Base-by-base conservation (phyloP, 2,888 invertebrate genomes). In the Erebia aethiops region DNA sequence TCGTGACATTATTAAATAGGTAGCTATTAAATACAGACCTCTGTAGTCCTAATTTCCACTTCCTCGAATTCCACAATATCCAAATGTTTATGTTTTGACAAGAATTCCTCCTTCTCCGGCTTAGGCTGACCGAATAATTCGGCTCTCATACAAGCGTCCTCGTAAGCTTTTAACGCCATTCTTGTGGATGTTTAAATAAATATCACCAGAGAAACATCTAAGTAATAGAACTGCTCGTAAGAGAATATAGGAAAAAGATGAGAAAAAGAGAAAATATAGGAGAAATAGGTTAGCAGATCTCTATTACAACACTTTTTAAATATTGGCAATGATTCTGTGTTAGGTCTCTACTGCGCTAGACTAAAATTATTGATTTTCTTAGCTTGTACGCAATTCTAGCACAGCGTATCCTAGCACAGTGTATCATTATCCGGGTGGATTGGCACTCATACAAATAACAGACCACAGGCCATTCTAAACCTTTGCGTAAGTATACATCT, bases 131-230 rank as follows among this genome's bases (percentile, higher is more conserved):
- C 97, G 76, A 97, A 93, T 65, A 97, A 88, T 84, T 97, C 97
- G 0, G 97, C 97, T 72, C 97, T 92, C 87, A 96, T 95, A 80
- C 97, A 96, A 71, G 96, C 97, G 84, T 96, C 95, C 86, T 96
- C 95, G 80, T 97, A 97, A 16, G 95, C 95, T 76, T 95, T 95
- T 82, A 95, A 93, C 16, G 95, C 93, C 95, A 95, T 95, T 79
- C 77, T 60, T 18, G 13, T 11, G 13, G 0, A 41, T 21, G 14
- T 46, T 52, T 54, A 73, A 71, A 46, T 60, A 70, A 46, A 5
- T 60, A 65, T 52, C 8, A 21, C 49, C 2, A 61, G 11, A 52
- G 46, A 54, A 46, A 46, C 60, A 66, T 69, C 46, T 26, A 60
- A 61, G 41, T 61, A 49, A 57, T 58, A 16, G 26, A 60, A 61